Base-by-base conservation (phyloP, 2,113 vertebrate species). In the Agelaius tricolor region DNA sequence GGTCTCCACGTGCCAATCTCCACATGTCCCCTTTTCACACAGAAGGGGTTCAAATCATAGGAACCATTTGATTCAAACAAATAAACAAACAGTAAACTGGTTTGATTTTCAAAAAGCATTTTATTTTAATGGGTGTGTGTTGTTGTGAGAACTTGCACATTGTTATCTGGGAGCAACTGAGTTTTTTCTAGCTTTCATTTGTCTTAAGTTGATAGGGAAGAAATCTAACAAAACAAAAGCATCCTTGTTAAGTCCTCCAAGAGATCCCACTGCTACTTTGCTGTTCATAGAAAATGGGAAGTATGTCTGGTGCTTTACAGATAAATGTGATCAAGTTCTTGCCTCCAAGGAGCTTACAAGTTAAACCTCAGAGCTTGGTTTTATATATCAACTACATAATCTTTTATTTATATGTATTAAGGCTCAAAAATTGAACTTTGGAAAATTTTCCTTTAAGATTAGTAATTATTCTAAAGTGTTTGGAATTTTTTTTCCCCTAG, bases 221-320 rank as follows among this genome's bases (percentile, higher is more conserved):
- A 61, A 83, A 68, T 15, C 2, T 49, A 86, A 37, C 12, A 39
- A 82, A 87, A 72, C 27, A 58, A 87, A 95, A 12, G 3, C 10
- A 37, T n/a, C 33, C 65, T 71, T 88, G 35, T 63, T 46, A 68
- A 67, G 62, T 74, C 59, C 33, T 91, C 68, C 49, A 67, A 80
- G 90, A 86, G 27, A 59, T 81, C 33, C 61, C 13, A 33, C 67
- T 89, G n/a, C 30, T 93, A 37, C 67, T 77, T 93, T 54, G n/a
- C 57, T 72, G 59, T 91, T 90, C 18, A 3, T 22, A 88, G 67
- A 93, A 63, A 67, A 63, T 59, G n/a, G 61, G 47, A 92, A 66
- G 6, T 52, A 24, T 57, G 15, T 83, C 87, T 96, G 87, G 55
- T 72, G 47, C 79, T 90, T 96, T 96, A 52, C 37, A 92, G 94